phyloP scores from a whole-genome alignment of 2,888 invertebrate genomes.

The Serripes groenlandicus region DNA sequence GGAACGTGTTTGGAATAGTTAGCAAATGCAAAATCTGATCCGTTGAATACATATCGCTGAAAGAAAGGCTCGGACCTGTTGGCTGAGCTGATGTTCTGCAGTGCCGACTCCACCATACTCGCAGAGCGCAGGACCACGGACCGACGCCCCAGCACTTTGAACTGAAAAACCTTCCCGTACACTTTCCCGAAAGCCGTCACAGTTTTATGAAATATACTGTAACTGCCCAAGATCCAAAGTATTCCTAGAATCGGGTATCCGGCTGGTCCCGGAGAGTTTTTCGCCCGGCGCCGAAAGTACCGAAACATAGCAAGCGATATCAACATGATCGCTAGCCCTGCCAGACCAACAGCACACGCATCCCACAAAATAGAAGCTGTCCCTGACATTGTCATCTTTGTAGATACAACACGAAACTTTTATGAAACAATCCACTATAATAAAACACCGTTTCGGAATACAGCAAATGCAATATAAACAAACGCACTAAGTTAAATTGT shows the following conservation, averaged over 20 bases:
- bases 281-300: slow-evolving; percentile 4
- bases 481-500: not conserved
- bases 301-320: slow-evolving; percentile 2
- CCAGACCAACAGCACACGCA: not conserved
- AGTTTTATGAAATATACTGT: slow-evolving; percentile 54
- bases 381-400: not conserved
- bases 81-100: slow-evolving; percentile 22
- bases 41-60: slow-evolving; percentile 59
- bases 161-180: slow-evolving; percentile 56
- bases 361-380: not conserved
- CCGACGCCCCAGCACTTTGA: slow-evolving; percentile 49
- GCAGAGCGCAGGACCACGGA: slow-evolving; percentile 54
- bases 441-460: no score
- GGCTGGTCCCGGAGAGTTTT: slow-evolving; percentile 42
- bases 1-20: slow-evolving; percentile 47
- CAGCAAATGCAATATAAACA: not conserved
- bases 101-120: slow-evolving; percentile 43
- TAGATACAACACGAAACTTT: no score
- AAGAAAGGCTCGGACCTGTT: slow-evolving; percentile 57
- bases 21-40: slow-evolving; percentile 55
- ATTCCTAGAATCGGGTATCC: slow-evolving; percentile 61
- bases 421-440: no score
- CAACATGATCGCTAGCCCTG: not conserved
- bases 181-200: slow-evolving; percentile 46
- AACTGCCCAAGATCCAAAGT: slow-evolving; percentile 33